A percentile compares a stretch with the other conserved stretches of the same genome.
These are phyloP conservation scores for Calliphora vomitoria DNA, from an alignment of 2,888 invertebrate species.

Conservation along the genomic window DNA sequence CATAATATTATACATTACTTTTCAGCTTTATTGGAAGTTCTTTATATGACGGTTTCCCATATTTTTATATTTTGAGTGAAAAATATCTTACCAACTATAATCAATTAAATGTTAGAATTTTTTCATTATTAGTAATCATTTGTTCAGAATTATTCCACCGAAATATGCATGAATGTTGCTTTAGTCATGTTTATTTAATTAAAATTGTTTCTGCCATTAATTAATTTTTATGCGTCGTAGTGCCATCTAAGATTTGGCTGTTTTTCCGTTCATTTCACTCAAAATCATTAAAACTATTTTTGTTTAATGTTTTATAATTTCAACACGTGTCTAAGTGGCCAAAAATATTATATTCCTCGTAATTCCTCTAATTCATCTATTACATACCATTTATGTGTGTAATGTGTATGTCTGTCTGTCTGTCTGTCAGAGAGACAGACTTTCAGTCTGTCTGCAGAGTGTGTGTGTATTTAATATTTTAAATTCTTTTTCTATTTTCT, in stretches of 20 bases:
- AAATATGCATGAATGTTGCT: neutral
- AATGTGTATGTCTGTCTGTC: slow-evolving; percentile 1
- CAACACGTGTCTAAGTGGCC: slow-evolving; percentile 69
- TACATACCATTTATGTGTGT: slow-evolving; percentile 33
- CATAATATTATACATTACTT: too few relatives aligned
- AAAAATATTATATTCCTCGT: slow-evolving; percentile 29
- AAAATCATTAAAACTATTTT: slow-evolving; percentile 54
- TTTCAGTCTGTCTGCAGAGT: neutral
- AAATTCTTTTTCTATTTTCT: slow-evolving; percentile 36
- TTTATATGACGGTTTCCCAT: too few relatives aligned
- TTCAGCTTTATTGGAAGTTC: too few relatives aligned
- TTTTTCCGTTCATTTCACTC: neutral
- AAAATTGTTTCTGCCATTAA: neutral
- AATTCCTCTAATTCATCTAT: slow-evolving; percentile 14
- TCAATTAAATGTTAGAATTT: neutral
- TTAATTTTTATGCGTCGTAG: slow-evolving; percentile 4
- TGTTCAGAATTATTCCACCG: too few relatives aligned
- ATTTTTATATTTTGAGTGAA: too few relatives aligned
- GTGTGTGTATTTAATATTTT: neutral
- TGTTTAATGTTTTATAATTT: slow-evolving; percentile 37
- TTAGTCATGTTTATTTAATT: slow-evolving; percentile 10
- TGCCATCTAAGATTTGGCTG: neutral
- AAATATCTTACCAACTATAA: too few relatives aligned
- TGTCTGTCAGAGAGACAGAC: too few relatives aligned
- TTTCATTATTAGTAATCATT: neutral